phyloP scores from a whole-genome alignment of 2,113 vertebrate genomes.

The Psittacula cyanocephala region DNA sequence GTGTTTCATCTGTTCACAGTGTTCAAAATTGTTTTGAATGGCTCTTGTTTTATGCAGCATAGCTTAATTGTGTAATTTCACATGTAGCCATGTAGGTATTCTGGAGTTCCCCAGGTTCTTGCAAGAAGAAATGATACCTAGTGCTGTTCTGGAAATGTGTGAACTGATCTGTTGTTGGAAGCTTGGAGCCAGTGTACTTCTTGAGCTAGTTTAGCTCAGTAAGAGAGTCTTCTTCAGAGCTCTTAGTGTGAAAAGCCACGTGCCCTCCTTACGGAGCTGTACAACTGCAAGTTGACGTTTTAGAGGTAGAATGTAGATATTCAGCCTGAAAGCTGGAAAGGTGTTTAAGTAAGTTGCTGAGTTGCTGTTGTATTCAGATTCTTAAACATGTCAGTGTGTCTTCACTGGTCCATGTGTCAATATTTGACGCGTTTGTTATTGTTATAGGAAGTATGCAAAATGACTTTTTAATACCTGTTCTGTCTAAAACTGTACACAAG shows the following conservation, averaged over 20 bases:
- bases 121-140: neutral
- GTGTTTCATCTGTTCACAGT: neutral
- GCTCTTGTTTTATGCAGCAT: neutral
- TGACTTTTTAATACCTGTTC: neutral
- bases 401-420: accelerated
- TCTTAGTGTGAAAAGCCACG: neutral
- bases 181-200: neutral
- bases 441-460: neutral
- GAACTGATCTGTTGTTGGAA: neutral
- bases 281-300: neutral
- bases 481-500: neutral
- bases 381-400: neutral
- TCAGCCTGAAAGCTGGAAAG: neutral
- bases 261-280: neutral
- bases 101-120: neutral
- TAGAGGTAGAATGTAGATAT: neutral
- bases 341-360: neutral
- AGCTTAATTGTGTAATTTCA: neutral
- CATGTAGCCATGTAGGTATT: accelerated
- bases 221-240: neutral
- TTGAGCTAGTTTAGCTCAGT: neutral
- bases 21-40: neutral
- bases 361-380: neutral
- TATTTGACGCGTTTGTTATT: accelerated
- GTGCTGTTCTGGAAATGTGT: neutral